Base-by-base conservation (phyloP, 2,797 vertebrate species). In the Apodemus agrarius region DNA sequence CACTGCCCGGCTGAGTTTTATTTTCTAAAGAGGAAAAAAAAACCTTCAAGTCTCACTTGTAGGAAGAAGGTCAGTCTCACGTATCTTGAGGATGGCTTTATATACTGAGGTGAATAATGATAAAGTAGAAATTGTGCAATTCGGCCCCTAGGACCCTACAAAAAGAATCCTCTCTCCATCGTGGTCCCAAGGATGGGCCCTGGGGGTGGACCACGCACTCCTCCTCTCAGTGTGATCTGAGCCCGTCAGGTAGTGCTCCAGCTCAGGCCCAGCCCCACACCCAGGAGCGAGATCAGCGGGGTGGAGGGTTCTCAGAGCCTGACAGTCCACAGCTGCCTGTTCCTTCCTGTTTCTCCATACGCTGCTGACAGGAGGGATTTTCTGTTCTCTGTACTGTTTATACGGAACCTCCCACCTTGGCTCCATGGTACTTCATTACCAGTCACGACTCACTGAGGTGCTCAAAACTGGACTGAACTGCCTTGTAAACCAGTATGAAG, bases 311-410 rank as follows among this genome's bases (percentile, higher is more conserved):
- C 95, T 80, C 75, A 46, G 93, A 65, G 93, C 87, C 93, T 76
- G 94, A 96, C 94, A 79, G 81, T 65, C 93, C 31, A 4, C 11
- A n/a, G 84, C 97, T 82, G 59, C 49, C 79, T 93, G 89, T 89
- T 93, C 85, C 96, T 96, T 97, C 95, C 96, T 96, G 89, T 89
- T 91, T 86, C 84, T 52, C 90, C 46, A 29, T 34, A 83, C 16
- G 74, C 95, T 97, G 96, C 95, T 97, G 96, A 96, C 96, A 97
- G 75, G 97, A 97, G 90, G 96, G 97, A 96, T 98, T 97, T 98
- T 98, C 96, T 98, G 97, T 97, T 95, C 97, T 96, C 89, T 40
- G 93, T 65, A 21, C 34, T 97, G 96, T 98, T 97, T 96, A 97
- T 61, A 95, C 81, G 96, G 94, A 93, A 90, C 91, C 95, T 96